phyloP scores from a whole-genome alignment of 2,888 invertebrate species.

The Parochlus steinenii region DNA sequence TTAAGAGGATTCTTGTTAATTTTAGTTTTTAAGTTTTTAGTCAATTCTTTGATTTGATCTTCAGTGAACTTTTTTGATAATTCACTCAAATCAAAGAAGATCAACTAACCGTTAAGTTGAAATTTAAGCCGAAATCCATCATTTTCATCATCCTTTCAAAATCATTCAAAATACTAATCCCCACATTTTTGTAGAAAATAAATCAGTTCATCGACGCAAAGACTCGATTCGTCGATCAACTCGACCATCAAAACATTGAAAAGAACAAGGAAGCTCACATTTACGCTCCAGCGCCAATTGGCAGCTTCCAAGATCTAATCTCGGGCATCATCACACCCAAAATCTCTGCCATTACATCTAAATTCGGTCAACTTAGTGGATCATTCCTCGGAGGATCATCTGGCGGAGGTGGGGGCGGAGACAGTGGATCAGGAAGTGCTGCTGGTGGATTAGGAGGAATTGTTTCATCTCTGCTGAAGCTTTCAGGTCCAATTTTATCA shows the following conservation, averaged over 20 bases:
- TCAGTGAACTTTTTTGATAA: too few species aligned
- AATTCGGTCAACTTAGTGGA: constrained; percentile 43
- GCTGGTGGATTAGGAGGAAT: constrained; percentile 23
- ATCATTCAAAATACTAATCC: constrained; percentile 2
- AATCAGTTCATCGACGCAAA: constrained; percentile 67
- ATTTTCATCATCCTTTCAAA: background rate
- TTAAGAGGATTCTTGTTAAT: background rate
- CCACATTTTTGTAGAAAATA: constrained; percentile 59
- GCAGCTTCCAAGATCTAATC: constrained; percentile 45
- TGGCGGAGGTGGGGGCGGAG: constrained; percentile 30
- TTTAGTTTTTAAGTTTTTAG: background rate
- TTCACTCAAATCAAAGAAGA: too few species aligned
- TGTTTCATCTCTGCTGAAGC: constrained; percentile 26
- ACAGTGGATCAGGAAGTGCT: constrained; percentile 20
- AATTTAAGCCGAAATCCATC: too few species aligned
- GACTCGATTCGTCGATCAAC: constrained; percentile 47
- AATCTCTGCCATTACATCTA: constrained; percentile 48
- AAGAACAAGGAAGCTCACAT: constrained; percentile 63
- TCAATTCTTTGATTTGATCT: background rate
- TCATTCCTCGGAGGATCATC: constrained; percentile 33
- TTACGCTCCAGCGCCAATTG: constrained; percentile 42
- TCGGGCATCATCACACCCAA: constrained; percentile 54
- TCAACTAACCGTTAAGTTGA: too few species aligned
- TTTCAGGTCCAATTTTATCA: constrained; percentile 30
- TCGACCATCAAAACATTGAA: constrained; percentile 56